Evolutionary conservation across 2,113 vertebrate species (phyloP).

Genomic region (Nanorana parkeri): DNA sequence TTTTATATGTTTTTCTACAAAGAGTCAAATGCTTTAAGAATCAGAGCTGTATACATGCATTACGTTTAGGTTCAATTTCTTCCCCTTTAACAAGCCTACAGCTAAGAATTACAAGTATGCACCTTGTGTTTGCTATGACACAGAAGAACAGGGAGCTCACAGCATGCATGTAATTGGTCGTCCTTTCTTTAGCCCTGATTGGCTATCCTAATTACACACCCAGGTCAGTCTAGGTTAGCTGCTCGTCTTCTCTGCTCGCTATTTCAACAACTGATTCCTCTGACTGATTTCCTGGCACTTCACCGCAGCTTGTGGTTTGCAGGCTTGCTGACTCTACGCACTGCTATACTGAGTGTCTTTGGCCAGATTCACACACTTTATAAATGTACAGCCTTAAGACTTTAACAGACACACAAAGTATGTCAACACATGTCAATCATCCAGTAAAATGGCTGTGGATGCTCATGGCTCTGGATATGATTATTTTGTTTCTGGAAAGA

Average conservation of each 20-base stretch:
- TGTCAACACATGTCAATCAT: not conserved
- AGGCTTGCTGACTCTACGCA: not conserved
- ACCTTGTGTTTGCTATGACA: constrained; percentile 44
- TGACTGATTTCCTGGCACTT: not conserved
- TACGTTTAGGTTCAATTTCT: constrained; percentile 1
- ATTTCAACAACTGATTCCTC: constrained; percentile 19
- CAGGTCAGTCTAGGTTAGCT: constrained; percentile 46
- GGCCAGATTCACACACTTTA: not conserved
- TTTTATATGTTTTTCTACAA: constrained; percentile 21
- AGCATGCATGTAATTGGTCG: constrained; percentile 45
- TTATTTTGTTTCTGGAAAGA: not conserved
- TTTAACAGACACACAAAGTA: no score
- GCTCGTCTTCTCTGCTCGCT: not conserved
- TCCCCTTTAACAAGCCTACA: constrained; percentile 32
- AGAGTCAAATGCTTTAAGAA: constrained; percentile 23
- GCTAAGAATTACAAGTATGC: constrained; percentile 41
- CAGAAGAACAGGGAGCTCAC: constrained; percentile 36
- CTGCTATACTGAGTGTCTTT: not conserved
- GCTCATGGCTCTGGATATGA: not conserved
- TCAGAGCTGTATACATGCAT: not conserved
- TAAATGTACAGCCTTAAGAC: not conserved
- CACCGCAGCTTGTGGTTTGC: not conserved
- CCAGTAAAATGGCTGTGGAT: no score
- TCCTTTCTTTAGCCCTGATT: constrained; percentile 31
- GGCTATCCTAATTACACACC: constrained; percentile 42